Conservation (phyloP, 2,888 invertebrate genomes). For the Campoplex nolae region DNA sequence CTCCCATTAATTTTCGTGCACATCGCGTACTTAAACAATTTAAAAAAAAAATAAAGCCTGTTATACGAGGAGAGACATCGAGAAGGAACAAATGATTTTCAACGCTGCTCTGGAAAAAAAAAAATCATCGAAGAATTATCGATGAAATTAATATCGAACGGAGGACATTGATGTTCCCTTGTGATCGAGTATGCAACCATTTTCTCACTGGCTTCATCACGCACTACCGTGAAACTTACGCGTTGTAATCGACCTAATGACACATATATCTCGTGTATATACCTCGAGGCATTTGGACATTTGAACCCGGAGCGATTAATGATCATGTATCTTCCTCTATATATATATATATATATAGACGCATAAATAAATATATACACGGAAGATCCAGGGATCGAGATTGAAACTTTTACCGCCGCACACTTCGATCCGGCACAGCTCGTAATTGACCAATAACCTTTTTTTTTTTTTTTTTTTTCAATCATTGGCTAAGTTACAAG, state of each 20-base stretch:
- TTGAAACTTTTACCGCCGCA: constrained; percentile 24
- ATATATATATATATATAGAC: neutral
- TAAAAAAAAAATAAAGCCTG: neutral
- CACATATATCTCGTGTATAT: constrained; percentile 16
- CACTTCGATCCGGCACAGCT: neutral
- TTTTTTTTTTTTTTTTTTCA: neutral
- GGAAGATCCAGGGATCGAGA: neutral
- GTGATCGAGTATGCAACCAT: neutral
- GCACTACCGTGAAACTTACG: constrained; percentile 1
- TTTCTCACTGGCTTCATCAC: constrained; percentile 18
- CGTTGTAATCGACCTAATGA: constrained; percentile 41
- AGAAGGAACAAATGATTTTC: constrained; percentile 2
- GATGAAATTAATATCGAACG: constrained; percentile 2
- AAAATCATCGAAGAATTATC: neutral
- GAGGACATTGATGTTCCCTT: neutral
- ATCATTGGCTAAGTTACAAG: constrained; percentile 20
- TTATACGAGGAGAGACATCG: neutral
- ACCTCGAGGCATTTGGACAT: constrained; percentile 19
- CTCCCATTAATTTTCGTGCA: neutral
- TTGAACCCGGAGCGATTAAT: constrained; percentile 32
- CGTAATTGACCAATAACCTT: constrained; percentile 14
- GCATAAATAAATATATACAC: neutral
- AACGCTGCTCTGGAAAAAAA: neutral
- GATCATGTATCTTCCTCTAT: neutral
- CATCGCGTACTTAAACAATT: neutral